Conservation (phyloP, 2,797 vertebrate species). For the Enteromius anoplus region DNA sequence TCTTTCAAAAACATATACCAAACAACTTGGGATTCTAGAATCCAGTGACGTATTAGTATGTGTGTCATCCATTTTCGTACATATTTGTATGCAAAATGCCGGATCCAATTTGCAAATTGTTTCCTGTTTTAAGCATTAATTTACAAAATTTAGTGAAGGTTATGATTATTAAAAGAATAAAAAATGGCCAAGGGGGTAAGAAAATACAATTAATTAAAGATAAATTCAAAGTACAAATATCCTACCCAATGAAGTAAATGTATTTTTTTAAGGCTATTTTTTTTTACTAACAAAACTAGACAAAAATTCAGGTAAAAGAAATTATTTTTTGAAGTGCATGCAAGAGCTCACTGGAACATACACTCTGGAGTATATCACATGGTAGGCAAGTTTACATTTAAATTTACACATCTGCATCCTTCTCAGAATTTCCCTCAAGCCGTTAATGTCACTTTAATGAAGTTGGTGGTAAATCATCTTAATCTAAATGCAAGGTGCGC, state of each 20-base stretch:
- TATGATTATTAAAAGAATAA: constrained; percentile 10
- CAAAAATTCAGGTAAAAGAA: not conserved
- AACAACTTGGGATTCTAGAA: constrained; percentile 1
- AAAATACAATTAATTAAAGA: not conserved
- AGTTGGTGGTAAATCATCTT: not conserved
- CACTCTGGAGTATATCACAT: not conserved
- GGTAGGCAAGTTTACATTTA: not conserved
- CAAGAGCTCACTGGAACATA: not conserved
- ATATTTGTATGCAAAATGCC: not conserved
- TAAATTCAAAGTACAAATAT: not conserved
- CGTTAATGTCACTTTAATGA: not conserved
- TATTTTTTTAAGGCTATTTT: not conserved
- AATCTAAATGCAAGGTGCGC: not conserved
- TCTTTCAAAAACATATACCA: constrained; percentile 16
- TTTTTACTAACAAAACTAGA: not conserved
- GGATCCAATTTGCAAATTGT: constrained; percentile 8
- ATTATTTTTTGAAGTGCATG: not conserved
- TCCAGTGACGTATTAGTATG: not conserved
- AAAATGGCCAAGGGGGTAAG: not conserved
- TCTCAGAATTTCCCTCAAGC: constrained; percentile 4
- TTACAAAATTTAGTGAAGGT: not conserved
- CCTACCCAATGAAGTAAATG: not conserved
- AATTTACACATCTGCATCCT: not conserved
- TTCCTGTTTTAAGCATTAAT: constrained; percentile 9
- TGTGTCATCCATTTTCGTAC: constrained; percentile 3